Base-by-base conservation (phyloP, 1,140 invertebrate genomes). In the Caenorhabditis remanei region DNA sequence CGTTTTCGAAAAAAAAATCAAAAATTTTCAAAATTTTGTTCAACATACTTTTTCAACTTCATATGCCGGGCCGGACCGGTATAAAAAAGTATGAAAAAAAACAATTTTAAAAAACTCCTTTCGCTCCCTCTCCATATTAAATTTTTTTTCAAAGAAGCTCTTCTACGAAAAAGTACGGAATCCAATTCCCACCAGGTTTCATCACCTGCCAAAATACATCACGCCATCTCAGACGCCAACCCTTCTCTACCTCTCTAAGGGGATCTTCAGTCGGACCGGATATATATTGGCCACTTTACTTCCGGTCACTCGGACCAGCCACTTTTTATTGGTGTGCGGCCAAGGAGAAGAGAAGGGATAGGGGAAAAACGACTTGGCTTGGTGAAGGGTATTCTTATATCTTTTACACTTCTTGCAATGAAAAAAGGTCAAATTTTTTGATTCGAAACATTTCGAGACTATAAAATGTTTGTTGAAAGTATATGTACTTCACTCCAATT, bases 251-350 rank as follows among this genome's bases (percentile, higher is more conserved):
- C 46, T 8, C 19, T 9, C 11, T 21, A 1, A 46, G 13, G 41
- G 71, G 8, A 40, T 32, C 21, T 79, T 79, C n/a, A 32, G 46
- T 79, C n/a, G 13, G 71, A 50, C 71, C 32, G 46, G 46, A 79
- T 53, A 50, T 79, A 79, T 50, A 79, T 50, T 79, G 71, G 46
- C n/a, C 46, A 32, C 71, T 79, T 79, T 79, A 79, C 71, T 79
- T 79, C 71, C 71, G 71, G 71, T 50, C 71, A 79, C 71, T 79
- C 65, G 43, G 71, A 79, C 24, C 24, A 14, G n/a, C n/a, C 46
- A 63, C 2, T 58, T 58, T 58, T 63, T 63, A 32, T 40, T 63
- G 24, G 43, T 79, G 71, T 79, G 71, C 71, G n/a, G 71, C 53
- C n/a, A 79, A 24, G 71, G 71, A 79, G 71, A 79, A 79, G 46